phyloP scores from a whole-genome alignment of 2,888 invertebrate species.

The Prenolepis imparis region DNA sequence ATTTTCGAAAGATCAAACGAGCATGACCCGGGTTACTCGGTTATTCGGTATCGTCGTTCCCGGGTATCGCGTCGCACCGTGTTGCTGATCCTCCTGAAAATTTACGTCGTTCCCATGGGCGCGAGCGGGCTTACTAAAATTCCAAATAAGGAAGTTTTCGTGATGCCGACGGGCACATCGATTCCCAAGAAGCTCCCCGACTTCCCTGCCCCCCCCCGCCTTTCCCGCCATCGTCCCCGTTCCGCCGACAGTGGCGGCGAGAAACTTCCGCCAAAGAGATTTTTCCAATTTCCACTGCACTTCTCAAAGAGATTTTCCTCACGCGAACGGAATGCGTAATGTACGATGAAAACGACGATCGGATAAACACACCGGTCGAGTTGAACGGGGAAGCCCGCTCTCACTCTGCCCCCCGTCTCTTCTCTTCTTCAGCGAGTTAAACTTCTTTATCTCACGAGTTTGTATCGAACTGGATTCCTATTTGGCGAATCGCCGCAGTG shows the following conservation, averaged over 20 bases:
- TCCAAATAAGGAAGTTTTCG: conserved; percentile 66
- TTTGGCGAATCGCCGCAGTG: conserved; percentile 49
- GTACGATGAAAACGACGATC: conserved; percentile 71
- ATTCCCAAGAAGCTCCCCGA: conserved; percentile 43
- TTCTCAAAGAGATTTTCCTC: conserved; percentile 73
- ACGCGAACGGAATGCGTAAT: conserved; percentile 72
- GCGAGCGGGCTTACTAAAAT: conserved; percentile 64
- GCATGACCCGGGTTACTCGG: conserved; percentile 73
- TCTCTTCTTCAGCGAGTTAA: not conserved
- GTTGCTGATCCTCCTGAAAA: conserved; percentile 28
- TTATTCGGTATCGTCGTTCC: conserved; percentile 66
- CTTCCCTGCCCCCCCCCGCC: not conserved
- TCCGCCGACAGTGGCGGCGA: conserved; percentile 60
- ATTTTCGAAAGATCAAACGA: conserved; percentile 73
- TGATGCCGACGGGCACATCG: conserved; percentile 54
- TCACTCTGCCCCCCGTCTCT: not conserved
- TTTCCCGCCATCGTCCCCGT: no score
- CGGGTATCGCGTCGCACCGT: not conserved
- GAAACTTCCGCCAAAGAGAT: conserved; percentile 68
- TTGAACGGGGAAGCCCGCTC: conserved; percentile 3
- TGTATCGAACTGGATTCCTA: conserved; percentile 42
- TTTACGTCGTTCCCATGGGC: conserved; percentile 39
- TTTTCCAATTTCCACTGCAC: conserved; percentile 73
- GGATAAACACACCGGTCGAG: conserved; percentile 67
- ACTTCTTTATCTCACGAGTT: conserved; percentile 49